These are phyloP conservation scores for Argyresthia albistria DNA, from an alignment of 2,888 invertebrate species.

Conservation along the genomic window DNA sequence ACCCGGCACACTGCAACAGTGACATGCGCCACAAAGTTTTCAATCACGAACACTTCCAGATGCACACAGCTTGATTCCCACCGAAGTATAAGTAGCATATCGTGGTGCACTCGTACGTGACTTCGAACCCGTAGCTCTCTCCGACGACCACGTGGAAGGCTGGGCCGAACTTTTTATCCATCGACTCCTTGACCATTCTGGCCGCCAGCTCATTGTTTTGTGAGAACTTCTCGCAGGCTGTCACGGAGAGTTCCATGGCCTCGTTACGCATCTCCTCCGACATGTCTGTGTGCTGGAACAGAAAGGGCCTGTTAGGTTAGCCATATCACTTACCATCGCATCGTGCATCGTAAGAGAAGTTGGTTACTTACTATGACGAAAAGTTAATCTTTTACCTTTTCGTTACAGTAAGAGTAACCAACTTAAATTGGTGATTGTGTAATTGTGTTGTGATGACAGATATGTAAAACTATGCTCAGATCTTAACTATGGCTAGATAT, in stretches of 20 bases:
- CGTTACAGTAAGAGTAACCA: too few species aligned
- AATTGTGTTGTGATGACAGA: too few species aligned
- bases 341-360: too few species aligned
- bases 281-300: slow-evolving; percentile 89
- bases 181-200: slow-evolving; percentile 92
- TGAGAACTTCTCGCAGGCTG: slow-evolving; percentile 93
- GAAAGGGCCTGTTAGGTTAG: not conserved
- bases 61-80: slow-evolving; percentile 89
- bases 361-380: too few species aligned
- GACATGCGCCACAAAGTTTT: too few species aligned
- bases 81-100: slow-evolving; percentile 92
- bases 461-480: too few species aligned
- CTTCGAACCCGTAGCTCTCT: slow-evolving; percentile 94
- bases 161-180: slow-evolving; percentile 97
- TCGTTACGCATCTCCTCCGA: slow-evolving; percentile 92
- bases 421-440: too few species aligned
- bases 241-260: slow-evolving; percentile 91
- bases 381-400: too few species aligned
- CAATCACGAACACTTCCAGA: slow-evolving; percentile 88
- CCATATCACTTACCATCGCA: too few species aligned
- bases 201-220: slow-evolving; percentile 92
- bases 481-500: too few species aligned
- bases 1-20: too few species aligned
- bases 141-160: slow-evolving; percentile 97
- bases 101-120: slow-evolving; percentile 91